These are phyloP conservation scores for Willisornis vidua DNA, from an alignment of 2,113 vertebrate genomes.

Conservation along the genomic window DNA sequence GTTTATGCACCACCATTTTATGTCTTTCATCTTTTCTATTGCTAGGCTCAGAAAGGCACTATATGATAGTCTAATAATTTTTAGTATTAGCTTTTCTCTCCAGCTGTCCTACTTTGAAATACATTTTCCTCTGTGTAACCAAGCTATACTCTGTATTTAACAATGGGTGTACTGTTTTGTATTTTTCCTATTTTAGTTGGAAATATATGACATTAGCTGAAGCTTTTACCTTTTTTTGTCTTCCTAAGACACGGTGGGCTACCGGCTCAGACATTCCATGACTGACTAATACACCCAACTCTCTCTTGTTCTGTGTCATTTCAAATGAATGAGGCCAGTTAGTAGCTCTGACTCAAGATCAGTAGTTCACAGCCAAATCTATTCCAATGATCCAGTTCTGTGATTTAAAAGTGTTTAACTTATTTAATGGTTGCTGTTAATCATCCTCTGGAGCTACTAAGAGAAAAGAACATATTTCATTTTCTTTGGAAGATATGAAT, in stretches of 20 bases:
- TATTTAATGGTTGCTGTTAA: conserved; percentile 41
- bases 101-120: not conserved
- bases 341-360: conserved; percentile 14
- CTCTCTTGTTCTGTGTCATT: not conserved
- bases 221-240: not conserved
- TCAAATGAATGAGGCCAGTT: conserved; percentile 27
- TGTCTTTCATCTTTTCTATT: not conserved
- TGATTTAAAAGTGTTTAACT: conserved; percentile 42
- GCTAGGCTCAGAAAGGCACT: not conserved
- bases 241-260: not conserved
- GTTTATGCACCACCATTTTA: not conserved
- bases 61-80: not conserved
- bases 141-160: not conserved
- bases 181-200: not conserved
- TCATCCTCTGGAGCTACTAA: not conserved
- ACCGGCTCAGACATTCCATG: not conserved
- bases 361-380: not conserved
- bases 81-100: not conserved
- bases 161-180: not conserved
- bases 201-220: not conserved
- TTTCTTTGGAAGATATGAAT: not conserved
- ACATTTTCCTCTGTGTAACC: not conserved
- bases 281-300: not conserved
- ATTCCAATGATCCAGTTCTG: not conserved
- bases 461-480: conserved; percentile 35